phyloP scores from a whole-genome alignment of 2,888 invertebrate genomes.

The Camptogramma bilineatum region DNA sequence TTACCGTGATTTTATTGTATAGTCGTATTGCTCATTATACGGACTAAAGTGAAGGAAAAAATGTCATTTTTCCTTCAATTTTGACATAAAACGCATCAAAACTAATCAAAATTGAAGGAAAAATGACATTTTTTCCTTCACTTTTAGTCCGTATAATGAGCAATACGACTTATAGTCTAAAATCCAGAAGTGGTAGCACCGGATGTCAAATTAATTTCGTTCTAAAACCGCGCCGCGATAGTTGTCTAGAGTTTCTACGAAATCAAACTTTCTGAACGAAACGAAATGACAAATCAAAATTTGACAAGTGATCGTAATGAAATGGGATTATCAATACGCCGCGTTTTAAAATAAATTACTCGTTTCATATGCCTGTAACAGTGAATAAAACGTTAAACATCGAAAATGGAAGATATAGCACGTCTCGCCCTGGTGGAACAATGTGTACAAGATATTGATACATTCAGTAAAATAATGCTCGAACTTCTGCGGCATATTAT shows the following conservation, averaged over 20 bases:
- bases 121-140: too few relatives aligned
- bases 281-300: constrained; percentile 69
- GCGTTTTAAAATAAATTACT: constrained; percentile 38
- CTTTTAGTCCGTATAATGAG: too few relatives aligned
- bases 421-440: constrained; percentile 77
- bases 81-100: too few relatives aligned
- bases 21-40: too few relatives aligned
- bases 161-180: constrained; percentile 1
- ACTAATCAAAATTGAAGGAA: too few relatives aligned
- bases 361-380: constrained; percentile 35
- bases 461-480: constrained; percentile 65
- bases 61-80: too few relatives aligned
- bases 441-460: constrained; percentile 60
- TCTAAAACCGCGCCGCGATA: not conserved
- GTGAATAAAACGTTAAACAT: constrained; percentile 37
- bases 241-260: too few relatives aligned
- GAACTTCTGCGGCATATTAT: constrained; percentile 65
- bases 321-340: constrained; percentile 50
- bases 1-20: constrained; percentile 1
- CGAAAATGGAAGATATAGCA: constrained; percentile 78
- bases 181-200: not conserved
- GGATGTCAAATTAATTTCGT: not conserved
- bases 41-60: too few relatives aligned
- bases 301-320: constrained; percentile 66
- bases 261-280: constrained; percentile 50